Evolutionary conservation across 2,113 vertebrate species (phyloP), one percentile per base, ranked within the genome.

Genomic region (Mellivora capensis): DNA sequence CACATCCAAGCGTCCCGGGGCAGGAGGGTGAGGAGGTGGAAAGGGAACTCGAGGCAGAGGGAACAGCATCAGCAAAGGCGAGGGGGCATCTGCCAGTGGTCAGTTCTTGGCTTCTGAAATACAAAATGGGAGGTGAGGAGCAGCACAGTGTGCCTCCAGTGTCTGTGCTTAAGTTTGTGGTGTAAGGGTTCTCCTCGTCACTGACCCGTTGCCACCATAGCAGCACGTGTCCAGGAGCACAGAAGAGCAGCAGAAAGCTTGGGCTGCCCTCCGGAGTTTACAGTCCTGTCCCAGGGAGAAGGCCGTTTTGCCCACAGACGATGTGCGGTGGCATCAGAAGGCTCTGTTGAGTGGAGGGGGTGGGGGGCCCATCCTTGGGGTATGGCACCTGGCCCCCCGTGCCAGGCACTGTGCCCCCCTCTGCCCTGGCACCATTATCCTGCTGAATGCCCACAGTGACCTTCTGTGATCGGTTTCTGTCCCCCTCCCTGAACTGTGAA

Each of bases 91-190:
- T 31, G 59, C 42, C 69, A 1, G 6, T 39, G 1, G 14, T 44
- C 25, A 6, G 7, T 17, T 59, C 6, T 0, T 7, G 29, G 21
- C 71, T 29, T 12, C 83, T 21, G 44, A 29, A 9, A 29, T 3
- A 8, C 8, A 27, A 5, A 17, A 4, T 4, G 9, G 67, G 1
- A 34, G 12, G 39, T 15, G 18, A 14, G 34, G 37, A 3, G 17
- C 0, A 3, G 85, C 49, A 1, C 3, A 1, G 29, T 0, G 18
- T 4, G 74, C 20, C 34, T 13, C 15, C 0, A 4, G 11, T 1
- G 1, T 23, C 71, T 57, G 27, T 37, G 29, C 11, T 0, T 17
- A 18, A 0, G 9, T 34, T 34, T 12, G 44, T 39, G 64, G 88
- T 34, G 25, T 4, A 44, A 12, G 29, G 10, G 12, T 54, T 20